phyloP scores from a whole-genome alignment of 2,113 vertebrate species.

The Limanda limanda region DNA sequence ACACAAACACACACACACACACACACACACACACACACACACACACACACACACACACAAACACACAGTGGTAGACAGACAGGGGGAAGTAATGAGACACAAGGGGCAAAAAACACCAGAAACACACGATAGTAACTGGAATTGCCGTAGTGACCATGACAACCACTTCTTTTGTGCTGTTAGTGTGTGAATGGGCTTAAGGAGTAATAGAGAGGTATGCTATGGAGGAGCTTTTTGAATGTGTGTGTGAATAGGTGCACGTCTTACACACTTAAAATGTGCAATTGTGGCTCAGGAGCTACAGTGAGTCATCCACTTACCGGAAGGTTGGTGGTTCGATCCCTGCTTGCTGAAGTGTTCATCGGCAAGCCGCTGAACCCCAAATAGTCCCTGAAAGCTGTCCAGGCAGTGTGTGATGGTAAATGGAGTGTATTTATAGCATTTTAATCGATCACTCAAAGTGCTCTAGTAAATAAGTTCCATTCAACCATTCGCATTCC shows the following conservation, averaged over 20 bases:
- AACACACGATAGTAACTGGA: not conserved
- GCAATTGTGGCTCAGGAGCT: not conserved
- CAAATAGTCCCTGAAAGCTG: not conserved
- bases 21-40: not conserved
- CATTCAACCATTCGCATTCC: not conserved
- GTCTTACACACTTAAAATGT: not conserved
- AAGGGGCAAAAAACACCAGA: not conserved
- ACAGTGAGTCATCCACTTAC: not conserved
- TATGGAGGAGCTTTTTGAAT: not conserved
- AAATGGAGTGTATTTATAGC: not conserved
- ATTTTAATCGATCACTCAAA: not conserved
- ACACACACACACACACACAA: not conserved
- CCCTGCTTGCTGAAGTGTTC: not conserved
- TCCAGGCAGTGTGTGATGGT: not conserved
- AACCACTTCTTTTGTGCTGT: not conserved
- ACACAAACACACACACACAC: not conserved
- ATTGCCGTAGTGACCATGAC: not conserved
- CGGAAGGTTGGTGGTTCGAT: not conserved
- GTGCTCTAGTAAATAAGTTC: not conserved
- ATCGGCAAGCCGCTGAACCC: not conserved
- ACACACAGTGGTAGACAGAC: not conserved
- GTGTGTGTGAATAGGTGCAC: not conserved
- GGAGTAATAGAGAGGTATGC: not conserved
- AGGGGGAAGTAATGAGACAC: not conserved
- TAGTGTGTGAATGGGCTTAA: not conserved